Percentiles rank a stretch among this genome's conserved stretches.
These are phyloP conservation scores for Odontocerum albicorne DNA, from an alignment of 2,888 invertebrate species.

Conservation along the genomic window DNA sequence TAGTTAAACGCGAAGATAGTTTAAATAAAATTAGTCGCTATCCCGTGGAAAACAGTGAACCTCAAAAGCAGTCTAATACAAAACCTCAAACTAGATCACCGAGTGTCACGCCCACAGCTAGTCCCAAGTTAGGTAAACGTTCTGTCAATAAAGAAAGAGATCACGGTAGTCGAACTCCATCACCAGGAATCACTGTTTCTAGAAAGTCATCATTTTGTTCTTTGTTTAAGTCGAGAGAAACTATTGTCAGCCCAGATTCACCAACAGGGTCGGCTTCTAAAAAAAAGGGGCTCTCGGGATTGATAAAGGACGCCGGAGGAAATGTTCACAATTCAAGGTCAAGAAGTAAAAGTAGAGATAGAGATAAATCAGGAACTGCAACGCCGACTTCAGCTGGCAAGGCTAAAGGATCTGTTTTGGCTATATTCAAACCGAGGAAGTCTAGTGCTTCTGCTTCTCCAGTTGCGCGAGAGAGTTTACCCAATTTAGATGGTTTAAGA, in stretches of 20 bases:
- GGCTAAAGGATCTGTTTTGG: slow-evolving; percentile 66
- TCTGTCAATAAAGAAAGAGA: slow-evolving; percentile 38
- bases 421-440: slow-evolving; percentile 64
- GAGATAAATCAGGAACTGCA: slow-evolving; percentile 47
- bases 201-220: slow-evolving; percentile 82
- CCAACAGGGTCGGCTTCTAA: slow-evolving; percentile 51
- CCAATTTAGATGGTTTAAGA: slow-evolving; percentile 46
- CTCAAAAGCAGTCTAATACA: slow-evolving; percentile 32
- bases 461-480: slow-evolving; percentile 41
- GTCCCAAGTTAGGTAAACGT: slow-evolving; percentile 49
- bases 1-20: slow-evolving; percentile 40
- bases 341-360: slow-evolving; percentile 65
- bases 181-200: slow-evolving; percentile 68
- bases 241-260: slow-evolving; percentile 64
- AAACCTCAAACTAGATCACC: slow-evolving; percentile 31
- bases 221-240: slow-evolving; percentile 73
- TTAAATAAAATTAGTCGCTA: slow-evolving; percentile 37
- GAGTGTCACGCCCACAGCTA: slow-evolving; percentile 44
- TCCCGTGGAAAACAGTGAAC: slow-evolving; percentile 33
- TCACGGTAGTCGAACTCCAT: slow-evolving; percentile 60
- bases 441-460: slow-evolving; percentile 49
- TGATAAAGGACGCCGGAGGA: slow-evolving; percentile 38
- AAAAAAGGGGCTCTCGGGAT: slow-evolving; percentile 31
- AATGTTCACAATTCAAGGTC: slow-evolving; percentile 50
- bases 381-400: slow-evolving; percentile 60